Evolutionary conservation across 2,113 vertebrate species (phyloP).

Genomic region (Marcusenius ussheri): DNA sequence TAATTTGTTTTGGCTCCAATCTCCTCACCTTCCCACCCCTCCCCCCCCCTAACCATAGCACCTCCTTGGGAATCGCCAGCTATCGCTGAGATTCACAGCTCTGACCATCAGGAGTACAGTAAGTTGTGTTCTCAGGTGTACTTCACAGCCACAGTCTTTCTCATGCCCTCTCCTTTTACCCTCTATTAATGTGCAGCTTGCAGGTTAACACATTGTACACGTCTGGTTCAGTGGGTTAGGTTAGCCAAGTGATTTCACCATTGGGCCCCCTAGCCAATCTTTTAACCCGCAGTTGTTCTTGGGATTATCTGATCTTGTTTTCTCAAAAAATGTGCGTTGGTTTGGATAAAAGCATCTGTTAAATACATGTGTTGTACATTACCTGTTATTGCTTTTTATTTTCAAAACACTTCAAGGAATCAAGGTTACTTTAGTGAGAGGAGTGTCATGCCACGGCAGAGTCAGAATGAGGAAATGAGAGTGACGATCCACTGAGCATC

Average conservation of each 20-base stretch:
- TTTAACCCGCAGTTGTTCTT: neutral
- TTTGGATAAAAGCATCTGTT: neutral
- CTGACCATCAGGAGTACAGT: conserved; percentile 15
- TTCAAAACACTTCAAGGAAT: neutral
- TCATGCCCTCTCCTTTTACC: neutral
- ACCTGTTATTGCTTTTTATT: neutral
- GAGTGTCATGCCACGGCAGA: too few species aligned
- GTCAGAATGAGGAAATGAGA: too few species aligned
- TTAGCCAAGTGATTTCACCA: neutral
- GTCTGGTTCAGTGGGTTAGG: neutral
- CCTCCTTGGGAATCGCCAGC: conserved; percentile 8
- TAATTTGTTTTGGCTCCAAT: neutral
- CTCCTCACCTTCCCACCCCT: neutral
- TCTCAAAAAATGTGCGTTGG: neutral
- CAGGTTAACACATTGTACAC: neutral
- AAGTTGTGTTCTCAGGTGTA: conserved; percentile 7
- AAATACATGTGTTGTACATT: neutral
- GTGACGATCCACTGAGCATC: too few species aligned
- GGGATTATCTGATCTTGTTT: neutral
- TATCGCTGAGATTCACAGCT: neutral
- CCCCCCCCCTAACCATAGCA: neutral
- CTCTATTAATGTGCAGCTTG: neutral
- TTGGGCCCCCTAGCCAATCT: neutral
- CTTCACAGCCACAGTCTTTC: neutral
- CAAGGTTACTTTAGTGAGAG: neutral